Base-by-base conservation (phyloP, 1,140 invertebrate species). In the Dendroctonus ponderosae region DNA sequence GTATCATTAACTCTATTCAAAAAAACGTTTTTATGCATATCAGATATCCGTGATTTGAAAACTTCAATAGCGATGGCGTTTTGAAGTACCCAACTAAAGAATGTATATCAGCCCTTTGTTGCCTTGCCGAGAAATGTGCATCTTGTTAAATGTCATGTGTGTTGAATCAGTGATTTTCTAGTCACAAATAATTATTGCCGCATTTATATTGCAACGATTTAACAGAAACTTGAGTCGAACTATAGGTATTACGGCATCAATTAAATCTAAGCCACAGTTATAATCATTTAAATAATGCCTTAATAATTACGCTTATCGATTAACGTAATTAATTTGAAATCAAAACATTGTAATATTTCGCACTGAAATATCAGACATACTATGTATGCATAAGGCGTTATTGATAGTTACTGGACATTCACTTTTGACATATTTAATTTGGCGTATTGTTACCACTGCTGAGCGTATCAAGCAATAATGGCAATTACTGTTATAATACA, bases 341-440 rank as follows among this genome's bases (percentile, higher is more conserved):
- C 44, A 60, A 60, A 60, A 60, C 46, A 60, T 60, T 43, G 56
- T 46, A 44, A 58, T 58, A 44, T 26, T 44, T 58, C 40, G n/a
- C 37, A 7, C 44, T 26, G 15, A 60, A 48, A 60, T 60, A 60
- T 60, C 58, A 60, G 50, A 15, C 11, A 12, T 39, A 60, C 58
- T 60, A 40, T 43, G 38, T 49, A 60, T 60, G 43, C 60, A 63
- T 39, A 46, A 63, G 42, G 52, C 62, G 50, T 56, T 63, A 63
- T 63, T 53, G 62, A 63, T 63, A 63, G 41, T 56, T 48, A 52
- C 42, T 63, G 52, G 62, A 63, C 62, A 63, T 63, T 63, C 62
- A 63, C 62, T 63, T 63, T 63, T 63, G 62, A 56, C 62, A 63
- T 63, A 63, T 63, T 63, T 63, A 63, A 63, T 63, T 63, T 63